phyloP scores from a whole-genome alignment of 2,888 invertebrate genomes.

The Lasioglossum figueresi region DNA sequence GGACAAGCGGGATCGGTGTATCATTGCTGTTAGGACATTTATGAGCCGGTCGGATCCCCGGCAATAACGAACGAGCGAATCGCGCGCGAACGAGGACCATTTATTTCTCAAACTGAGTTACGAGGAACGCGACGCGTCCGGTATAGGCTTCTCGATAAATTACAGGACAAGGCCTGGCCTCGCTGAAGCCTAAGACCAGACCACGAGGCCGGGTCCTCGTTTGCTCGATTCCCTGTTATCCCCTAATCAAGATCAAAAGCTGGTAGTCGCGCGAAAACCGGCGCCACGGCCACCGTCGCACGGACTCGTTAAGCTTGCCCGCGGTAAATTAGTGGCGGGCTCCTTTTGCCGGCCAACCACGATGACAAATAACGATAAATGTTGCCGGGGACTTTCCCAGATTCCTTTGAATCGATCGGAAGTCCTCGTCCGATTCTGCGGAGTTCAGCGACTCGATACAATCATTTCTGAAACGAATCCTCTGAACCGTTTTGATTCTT shows the following conservation, averaged over 20 bases:
- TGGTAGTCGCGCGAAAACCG: constrained; percentile 40
- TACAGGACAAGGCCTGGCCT: constrained; percentile 30
- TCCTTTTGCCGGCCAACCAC: constrained; percentile 22
- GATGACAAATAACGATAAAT: constrained; percentile 51
- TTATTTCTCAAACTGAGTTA: constrained; percentile 64
- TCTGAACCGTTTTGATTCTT: background rate
- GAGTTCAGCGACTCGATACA: background rate
- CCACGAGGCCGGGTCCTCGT: constrained; percentile 18
- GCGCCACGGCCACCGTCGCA: constrained; percentile 13
- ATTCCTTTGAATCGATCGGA: constrained; percentile 9
- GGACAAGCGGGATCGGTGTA: background rate
- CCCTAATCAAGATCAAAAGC: constrained; percentile 57
- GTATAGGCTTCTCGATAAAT: constrained; percentile 56
- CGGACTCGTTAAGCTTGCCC: constrained; percentile 34
- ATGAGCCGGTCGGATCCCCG: constrained; percentile 31
- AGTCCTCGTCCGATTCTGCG: background rate
- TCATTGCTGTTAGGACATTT: constrained; percentile 42
- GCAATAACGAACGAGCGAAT: constrained; percentile 24
- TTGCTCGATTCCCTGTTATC: constrained; percentile 37
- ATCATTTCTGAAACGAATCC: background rate
- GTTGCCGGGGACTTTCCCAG: constrained; percentile 12
- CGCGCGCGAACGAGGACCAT: constrained; percentile 24
- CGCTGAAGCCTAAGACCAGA: constrained; percentile 9
- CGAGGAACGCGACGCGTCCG: constrained; percentile 50
- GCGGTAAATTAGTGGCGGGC: constrained; percentile 35